These are phyloP conservation scores for Siniperca obscura DNA, from an alignment of 2,797 vertebrate genomes.

Conservation along the genomic window DNA sequence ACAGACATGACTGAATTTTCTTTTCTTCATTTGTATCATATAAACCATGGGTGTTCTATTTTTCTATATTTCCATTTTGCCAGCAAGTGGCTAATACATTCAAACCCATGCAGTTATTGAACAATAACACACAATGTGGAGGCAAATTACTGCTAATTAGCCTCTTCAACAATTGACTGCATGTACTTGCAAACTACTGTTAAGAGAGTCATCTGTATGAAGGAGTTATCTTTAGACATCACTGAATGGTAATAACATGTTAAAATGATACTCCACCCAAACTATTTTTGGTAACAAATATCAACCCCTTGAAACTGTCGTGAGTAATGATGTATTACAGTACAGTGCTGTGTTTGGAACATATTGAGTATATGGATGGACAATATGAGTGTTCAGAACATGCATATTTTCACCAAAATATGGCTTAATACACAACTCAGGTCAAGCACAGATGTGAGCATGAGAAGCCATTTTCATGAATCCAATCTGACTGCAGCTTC, in stretches of 20 bases:
- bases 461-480: neutral
- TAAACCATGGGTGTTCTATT: neutral
- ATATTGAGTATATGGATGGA: neutral
- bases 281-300: neutral
- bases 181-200: too few relatives aligned
- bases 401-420: neutral
- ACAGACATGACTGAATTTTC: neutral
- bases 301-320: neutral
- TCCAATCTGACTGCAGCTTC: neutral
- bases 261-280: neutral
- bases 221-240: neutral
- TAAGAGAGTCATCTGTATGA: neutral
- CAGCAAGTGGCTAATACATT: neutral
- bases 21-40: neutral
- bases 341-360: neutral
- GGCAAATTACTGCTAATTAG: neutral
- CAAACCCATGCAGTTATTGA: neutral
- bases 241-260: neutral
- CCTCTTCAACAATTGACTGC: neutral
- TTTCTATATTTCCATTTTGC: neutral
- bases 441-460: neutral
- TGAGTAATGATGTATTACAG: neutral
- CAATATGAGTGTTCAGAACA: neutral
- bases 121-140: neutral
- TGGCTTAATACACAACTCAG: neutral